Base-by-base conservation (phyloP, 1,140 invertebrate genomes). In the Zaprionus kolodkinae region DNA sequence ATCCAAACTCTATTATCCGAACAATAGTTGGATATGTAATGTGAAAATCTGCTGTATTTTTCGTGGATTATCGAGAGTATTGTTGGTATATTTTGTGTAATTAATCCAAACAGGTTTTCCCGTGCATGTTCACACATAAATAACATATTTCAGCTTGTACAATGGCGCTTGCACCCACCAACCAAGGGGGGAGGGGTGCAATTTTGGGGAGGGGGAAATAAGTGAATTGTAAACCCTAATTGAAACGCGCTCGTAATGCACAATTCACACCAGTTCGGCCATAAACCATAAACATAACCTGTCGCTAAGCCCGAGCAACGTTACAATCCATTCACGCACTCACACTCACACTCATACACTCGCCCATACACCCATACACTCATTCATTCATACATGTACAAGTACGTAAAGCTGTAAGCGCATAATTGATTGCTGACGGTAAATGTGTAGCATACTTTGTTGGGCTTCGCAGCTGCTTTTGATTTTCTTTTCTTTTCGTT, bases 401-500 rank as follows among this genome's bases (percentile, higher is more conserved):
- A 45, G 71, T 30, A 50, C 17, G 25, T 43, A 70, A 21, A 73
- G 21, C 54, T 63, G 70, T 72, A 67, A 72, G 70, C 74, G 70
- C 57, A 72, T 76, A 76, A 76, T 63, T 76, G 62, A 76, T 72
- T 66, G 74, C 56, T 21, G 62, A 59, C 45, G 43, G 52, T 64
- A 75, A 70, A 70, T 71, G 54, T 87, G 80, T 87, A 87, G 84
- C 83, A 83, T 87, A 88, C 84, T 87, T 88, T 87, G 66, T 87
- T 87, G 83, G 84, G 83, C 83, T 88, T 87, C 72, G 79, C 77
- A 72, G 68, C 67, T 71, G 73, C 72, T 76, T 76, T 54, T 71
- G 55, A 64, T 43, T 65, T 71, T 52, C 45, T 43, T 43, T 50
- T 17, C 7, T 30, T 40, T 50, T n/a, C n/a, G n/a, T 40, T 40